Evolutionary conservation across 35 echinoderm and acorn worm genomes (phyloP).

Genomic region (Lytechinus variegatus): DNA sequence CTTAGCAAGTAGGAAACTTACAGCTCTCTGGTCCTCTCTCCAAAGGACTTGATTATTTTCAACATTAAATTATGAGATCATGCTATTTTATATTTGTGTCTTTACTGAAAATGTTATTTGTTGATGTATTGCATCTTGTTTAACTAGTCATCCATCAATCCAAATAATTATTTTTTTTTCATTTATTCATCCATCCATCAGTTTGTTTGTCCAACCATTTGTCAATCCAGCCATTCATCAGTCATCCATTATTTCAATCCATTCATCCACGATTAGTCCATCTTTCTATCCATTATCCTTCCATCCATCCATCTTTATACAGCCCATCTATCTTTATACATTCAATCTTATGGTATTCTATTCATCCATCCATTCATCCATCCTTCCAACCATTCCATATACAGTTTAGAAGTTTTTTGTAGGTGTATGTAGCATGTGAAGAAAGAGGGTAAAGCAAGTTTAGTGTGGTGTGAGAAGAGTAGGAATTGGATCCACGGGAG

Average conservation of each 20-base stretch:
- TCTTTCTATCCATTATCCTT: not conserved
- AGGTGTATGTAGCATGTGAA: no score
- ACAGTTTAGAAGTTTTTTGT: no score
- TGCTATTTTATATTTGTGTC: not conserved
- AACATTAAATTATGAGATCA: not conserved
- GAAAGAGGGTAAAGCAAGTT: no score
- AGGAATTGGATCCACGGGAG: no score
- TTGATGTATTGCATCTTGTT: no score
- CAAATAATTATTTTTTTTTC: not conserved
- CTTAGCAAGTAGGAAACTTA: no score
- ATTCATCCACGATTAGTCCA: not conserved
- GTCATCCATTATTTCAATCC: not conserved
- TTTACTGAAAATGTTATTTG: not conserved
- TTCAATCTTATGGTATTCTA: not conserved
- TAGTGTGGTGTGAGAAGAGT: no score
- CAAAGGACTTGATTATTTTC: not conserved
- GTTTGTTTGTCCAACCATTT: not conserved
- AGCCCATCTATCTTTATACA: not conserved
- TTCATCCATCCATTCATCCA: not conserved
- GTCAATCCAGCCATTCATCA: not conserved
- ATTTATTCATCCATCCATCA: not conserved
- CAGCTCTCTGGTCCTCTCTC: no score
- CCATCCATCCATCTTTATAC: not conserved
- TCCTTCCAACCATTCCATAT: no score
- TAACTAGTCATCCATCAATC: not conserved